These are phyloP conservation scores for Holocentrus rufus DNA, from an alignment of 2,797 vertebrate genomes.

Conservation along the genomic window DNA sequence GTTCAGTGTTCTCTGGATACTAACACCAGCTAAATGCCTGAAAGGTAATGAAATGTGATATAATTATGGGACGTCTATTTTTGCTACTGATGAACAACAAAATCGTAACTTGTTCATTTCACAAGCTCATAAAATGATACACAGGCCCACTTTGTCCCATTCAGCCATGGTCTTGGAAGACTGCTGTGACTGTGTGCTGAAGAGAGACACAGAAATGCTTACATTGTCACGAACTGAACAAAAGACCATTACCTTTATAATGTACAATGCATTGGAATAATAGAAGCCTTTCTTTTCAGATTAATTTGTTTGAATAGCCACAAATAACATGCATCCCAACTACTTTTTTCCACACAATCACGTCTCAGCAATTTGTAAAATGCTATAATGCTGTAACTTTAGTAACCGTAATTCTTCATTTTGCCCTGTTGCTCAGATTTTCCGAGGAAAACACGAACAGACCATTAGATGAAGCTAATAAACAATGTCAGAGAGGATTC, in stretches of 20 bases:
- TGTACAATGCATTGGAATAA: background rate
- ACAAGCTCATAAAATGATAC: background rate
- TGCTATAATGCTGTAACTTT: background rate
- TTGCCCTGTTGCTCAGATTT: constrained; percentile 6
- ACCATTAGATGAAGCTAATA: constrained; percentile 25
- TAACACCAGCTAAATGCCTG: no score
- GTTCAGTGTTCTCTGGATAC: no score
- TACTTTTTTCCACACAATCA: background rate
- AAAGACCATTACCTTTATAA: background rate
- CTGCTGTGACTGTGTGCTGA: background rate
- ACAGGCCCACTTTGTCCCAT: background rate
- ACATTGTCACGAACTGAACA: background rate
- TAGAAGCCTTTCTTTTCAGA: constrained; percentile 1
- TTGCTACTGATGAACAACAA: background rate
- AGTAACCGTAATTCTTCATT: constrained; percentile 2
- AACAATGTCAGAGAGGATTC: constrained; percentile 10
- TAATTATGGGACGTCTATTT: no score
- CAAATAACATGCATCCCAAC: background rate
- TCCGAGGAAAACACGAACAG: constrained; percentile 13
- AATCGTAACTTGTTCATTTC: background rate
- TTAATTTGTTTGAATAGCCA: background rate
- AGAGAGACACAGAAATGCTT: background rate
- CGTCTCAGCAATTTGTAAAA: background rate
- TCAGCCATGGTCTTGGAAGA: background rate
- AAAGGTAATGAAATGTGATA: no score